These are phyloP conservation scores for Sarcophaga caerulescens DNA, from an alignment of 2,888 invertebrate genomes.

Conservation along the genomic window DNA sequence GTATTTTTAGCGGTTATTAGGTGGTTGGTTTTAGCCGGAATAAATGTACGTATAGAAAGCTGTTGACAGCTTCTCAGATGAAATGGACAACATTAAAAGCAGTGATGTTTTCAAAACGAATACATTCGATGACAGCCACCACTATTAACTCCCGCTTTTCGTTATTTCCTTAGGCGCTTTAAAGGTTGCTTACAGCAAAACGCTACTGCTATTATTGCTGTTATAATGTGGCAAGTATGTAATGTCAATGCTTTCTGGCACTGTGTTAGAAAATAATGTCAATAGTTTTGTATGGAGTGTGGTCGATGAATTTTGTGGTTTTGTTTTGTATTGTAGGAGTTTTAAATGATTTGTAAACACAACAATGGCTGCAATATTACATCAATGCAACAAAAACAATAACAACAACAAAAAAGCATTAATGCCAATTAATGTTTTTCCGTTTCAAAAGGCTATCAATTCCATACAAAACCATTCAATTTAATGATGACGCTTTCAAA, in stretches of 20 bases:
- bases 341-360: conserved; percentile 43
- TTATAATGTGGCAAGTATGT: conserved; percentile 33
- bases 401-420: conserved; percentile 26
- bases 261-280: conserved; percentile 56
- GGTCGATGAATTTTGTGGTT: not conserved
- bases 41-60: conserved; percentile 56
- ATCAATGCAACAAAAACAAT: not conserved
- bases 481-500: conserved; percentile 17
- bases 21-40: conserved; percentile 52
- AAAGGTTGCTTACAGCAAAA: conserved; percentile 8
- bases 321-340: conserved; percentile 52
- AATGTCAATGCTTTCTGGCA: conserved; percentile 55
- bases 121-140: conserved; percentile 7
- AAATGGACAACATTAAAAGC: conserved; percentile 59
- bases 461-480: not conserved
- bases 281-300: conserved; percentile 20
- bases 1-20: not conserved
- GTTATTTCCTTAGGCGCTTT: conserved; percentile 32
- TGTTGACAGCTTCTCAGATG: conserved; percentile 59
- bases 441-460: conserved; percentile 55
- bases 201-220: conserved; percentile 1
- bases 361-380: not conserved
- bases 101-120: conserved; percentile 30
- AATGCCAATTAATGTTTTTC: conserved; percentile 60
- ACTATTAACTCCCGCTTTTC: conserved; percentile 12